Evolutionary conservation across 2,888 invertebrate species (phyloP), one percentile per base, ranked within the genome.

Genomic region (Sphinx pinastri): DNA sequence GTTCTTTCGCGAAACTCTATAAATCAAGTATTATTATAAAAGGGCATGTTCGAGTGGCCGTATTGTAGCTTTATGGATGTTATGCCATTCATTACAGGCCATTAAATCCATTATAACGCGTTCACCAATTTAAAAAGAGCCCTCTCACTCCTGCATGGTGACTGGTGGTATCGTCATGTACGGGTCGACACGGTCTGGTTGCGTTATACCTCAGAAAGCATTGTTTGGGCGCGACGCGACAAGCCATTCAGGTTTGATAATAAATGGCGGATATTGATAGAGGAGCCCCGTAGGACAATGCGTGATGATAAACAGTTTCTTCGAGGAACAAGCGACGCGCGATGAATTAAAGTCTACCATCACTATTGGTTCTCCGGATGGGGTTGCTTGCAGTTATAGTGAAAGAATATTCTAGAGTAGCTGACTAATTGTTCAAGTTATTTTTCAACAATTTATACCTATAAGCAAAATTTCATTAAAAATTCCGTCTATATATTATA

Each of bases 1-100:
- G 77, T 77, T 78, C 84, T 87, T 89, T 86, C 89, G 89, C 87
- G 84, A 84, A 82, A 82, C 71, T 74, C 89, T 85, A 94, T 94
- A 93, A 94, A 94, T 94, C 93, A 94, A 83, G 82, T 82, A 87
- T 89, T 92, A 91, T 89, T 90, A 92, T 91, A 92, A 90, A 91
- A 87, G 90, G 88, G 88, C 90, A 85, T 87, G 86, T 92, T 93
- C 90, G 91, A 93, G 93, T 91, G 88, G 87, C 88, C 84, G 85
- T 88, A 92, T 94, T 94, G 94, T 94, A 86, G 86, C 86, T 91
- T 93, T 93, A 94, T 94, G 88, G 93, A 92, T 94, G 94, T 94
- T 93, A 93, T 91, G 85, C 91, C 88, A 92, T 94, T 93, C 93
- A 93, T 93, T 94, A 93, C 94, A 92, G 84, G 89, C 93, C 94